Base-by-base conservation (phyloP, 2,113 vertebrate genomes). In the Plecotus auritus region DNA sequence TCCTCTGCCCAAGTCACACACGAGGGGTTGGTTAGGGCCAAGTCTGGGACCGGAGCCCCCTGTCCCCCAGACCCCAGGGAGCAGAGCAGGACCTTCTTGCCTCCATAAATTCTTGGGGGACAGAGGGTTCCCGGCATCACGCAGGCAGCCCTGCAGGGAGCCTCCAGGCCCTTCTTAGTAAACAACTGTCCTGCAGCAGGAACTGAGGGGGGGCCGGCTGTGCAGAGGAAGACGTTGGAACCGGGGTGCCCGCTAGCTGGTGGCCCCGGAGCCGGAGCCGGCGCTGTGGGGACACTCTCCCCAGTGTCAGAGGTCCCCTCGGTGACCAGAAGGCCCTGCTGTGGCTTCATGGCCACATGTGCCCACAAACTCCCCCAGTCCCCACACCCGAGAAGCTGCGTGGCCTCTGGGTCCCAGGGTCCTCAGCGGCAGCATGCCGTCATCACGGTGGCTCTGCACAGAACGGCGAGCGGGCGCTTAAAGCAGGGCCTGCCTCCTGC, bases 391-490 rank as follows among this genome's bases (percentile, higher is more conserved):
- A 28, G 81, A 28, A 7, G 51, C 90, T 32, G 20, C 37, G 35
- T n/a, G 64, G 70, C 37, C 64, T 87, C 61, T 66, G 95, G 61
- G 32, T 9, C 61, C 40, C 26, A 4, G 47, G 0, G 30, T 18
- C 42, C 61, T 47, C 26, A 18, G 84, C 10, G 13, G 64, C 5
- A 8, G 66, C 4, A 10, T 0, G 26, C 51, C n/a, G 18, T 16
- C 54, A 1, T 9, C 0, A 0, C 0, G 4, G 12, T 2, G 11
- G 2, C 0, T 35, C 37, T 2, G 1, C 0, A 1, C 1, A 40
- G 84, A 30, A 3, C 0, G 40, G 70, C 0, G 22, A 8, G 16
- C 11, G 4, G 51, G 7, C 4, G 45, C 51, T n/a, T 9, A 4
- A 2, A 6, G 2, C n/a, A 0, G 42, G 18, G 28, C 1, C 56